These are phyloP conservation scores for Rhamphomyia laevipes DNA, from an alignment of 2,888 invertebrate species.

Conservation along the genomic window DNA sequence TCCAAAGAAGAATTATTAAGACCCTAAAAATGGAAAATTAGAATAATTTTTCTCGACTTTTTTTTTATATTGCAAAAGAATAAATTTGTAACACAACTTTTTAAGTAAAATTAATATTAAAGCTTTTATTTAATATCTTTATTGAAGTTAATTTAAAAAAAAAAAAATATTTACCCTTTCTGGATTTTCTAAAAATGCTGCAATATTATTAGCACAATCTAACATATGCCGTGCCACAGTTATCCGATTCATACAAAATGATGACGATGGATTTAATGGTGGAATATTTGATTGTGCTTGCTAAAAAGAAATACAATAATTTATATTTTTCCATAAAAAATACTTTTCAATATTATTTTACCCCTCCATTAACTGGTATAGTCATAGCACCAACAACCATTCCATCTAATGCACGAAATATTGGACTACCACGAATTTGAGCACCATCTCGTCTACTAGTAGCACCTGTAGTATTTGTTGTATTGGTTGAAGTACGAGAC, in stretches of 20 bases:
- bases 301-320: conserved; percentile 10
- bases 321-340: neutral
- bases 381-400: conserved; percentile 38
- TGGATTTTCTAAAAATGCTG: conserved; percentile 36
- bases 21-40: conserved; percentile 20
- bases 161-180: conserved; percentile 21
- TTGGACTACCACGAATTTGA: conserved; percentile 29
- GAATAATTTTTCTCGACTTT: conserved; percentile 1
- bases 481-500: conserved; percentile 23
- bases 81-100: no score
- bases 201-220: conserved; percentile 37
- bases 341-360: conserved; percentile 8
- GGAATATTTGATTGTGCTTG: conserved; percentile 12
- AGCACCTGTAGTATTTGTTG: conserved; percentile 22
- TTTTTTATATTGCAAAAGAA: no score
- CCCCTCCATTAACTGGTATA: conserved; percentile 30
- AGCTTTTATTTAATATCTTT: no score
- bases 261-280: conserved; percentile 32
- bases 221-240: conserved; percentile 38
- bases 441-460: conserved; percentile 34
- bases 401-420: conserved; percentile 33
- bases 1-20: conserved; percentile 36
- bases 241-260: conserved; percentile 38
- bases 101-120: no score
- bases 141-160: no score